Conservation (phyloP, 2,888 invertebrate genomes). For the Epinotia demarniana region DNA sequence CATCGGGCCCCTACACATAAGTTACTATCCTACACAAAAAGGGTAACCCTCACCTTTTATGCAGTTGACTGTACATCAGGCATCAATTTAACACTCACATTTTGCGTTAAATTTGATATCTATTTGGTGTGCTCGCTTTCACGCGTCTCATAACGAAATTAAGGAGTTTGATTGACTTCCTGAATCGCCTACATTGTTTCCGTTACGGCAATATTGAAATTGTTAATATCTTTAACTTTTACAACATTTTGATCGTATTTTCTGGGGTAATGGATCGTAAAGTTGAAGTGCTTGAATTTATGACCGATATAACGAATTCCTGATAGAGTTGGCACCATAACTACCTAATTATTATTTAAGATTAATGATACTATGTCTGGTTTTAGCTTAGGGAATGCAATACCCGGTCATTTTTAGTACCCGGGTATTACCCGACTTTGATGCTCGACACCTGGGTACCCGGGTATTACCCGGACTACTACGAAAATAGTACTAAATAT, state of each 20-base stretch:
- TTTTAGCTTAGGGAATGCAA: background rate
- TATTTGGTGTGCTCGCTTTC: too few relatives aligned
- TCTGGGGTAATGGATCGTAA: conserved; percentile 16
- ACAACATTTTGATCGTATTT: conserved; percentile 15
- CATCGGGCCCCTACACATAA: too few relatives aligned
- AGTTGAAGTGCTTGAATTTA: conserved; percentile 22
- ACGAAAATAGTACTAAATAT: too few relatives aligned
- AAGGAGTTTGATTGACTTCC: background rate
- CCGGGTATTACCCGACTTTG: too few relatives aligned
- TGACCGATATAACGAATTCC: background rate
- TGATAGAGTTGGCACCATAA: conserved; percentile 10
- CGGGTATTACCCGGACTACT: too few relatives aligned
- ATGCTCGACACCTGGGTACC: too few relatives aligned
- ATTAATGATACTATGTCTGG: conserved; percentile 2
- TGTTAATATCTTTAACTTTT: conserved; percentile 6
- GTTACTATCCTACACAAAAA: too few relatives aligned
- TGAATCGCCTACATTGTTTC: background rate
- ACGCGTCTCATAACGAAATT: too few relatives aligned
- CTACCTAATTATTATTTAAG: background rate
- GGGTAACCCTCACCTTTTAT: too few relatives aligned
- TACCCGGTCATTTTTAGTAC: too few relatives aligned
- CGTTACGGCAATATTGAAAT: conserved; percentile 28
- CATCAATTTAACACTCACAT: background rate
- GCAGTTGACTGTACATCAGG: too few relatives aligned
- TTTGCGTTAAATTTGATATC: too few relatives aligned